phyloP scores from a whole-genome alignment of 2,888 invertebrate genomes.

The Sesia apiformis region DNA sequence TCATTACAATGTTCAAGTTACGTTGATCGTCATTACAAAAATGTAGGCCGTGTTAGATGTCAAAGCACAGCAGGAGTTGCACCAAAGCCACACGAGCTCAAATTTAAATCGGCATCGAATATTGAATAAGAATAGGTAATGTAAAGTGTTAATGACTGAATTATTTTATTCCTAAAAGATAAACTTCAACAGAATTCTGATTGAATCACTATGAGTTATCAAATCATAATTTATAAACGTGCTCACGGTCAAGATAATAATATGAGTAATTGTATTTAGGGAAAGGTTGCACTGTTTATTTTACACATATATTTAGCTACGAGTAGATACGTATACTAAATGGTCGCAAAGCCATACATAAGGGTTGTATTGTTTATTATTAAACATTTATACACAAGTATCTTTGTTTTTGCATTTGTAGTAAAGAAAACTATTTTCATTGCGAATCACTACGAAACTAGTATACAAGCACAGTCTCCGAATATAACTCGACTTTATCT shows the following conservation, averaged over 20 bases:
- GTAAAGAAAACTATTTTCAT: too few relatives aligned
- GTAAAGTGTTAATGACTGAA: conserved; percentile 7
- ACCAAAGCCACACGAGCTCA: conserved; percentile 40
- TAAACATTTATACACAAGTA: too few relatives aligned
- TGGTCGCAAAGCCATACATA: too few relatives aligned
- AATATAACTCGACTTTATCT: too few relatives aligned
- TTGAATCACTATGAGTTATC: conserved; percentile 6
- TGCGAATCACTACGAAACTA: too few relatives aligned
- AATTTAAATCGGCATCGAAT: conserved; percentile 4
- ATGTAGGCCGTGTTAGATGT: conserved; percentile 31
- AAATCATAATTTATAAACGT: background rate
- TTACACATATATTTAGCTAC: too few relatives aligned
- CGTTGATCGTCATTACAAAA: too few relatives aligned
- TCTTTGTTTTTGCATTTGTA: too few relatives aligned
- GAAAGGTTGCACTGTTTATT: background rate
- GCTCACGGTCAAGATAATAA: background rate
- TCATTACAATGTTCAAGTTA: too few relatives aligned
- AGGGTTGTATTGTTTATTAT: too few relatives aligned
- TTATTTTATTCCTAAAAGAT: conserved; percentile 19
- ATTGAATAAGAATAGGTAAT: conserved; percentile 13
- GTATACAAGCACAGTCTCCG: too few relatives aligned
- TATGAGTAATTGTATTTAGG: background rate
- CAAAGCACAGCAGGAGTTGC: conserved; percentile 35
- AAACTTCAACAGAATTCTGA: conserved; percentile 19
- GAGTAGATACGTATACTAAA: too few relatives aligned